A percentile compares a stretch with the other conserved stretches of the same genome.
phyloP scores from a whole-genome alignment of 2,797 vertebrate species.

The Poecilia gillii region DNA sequence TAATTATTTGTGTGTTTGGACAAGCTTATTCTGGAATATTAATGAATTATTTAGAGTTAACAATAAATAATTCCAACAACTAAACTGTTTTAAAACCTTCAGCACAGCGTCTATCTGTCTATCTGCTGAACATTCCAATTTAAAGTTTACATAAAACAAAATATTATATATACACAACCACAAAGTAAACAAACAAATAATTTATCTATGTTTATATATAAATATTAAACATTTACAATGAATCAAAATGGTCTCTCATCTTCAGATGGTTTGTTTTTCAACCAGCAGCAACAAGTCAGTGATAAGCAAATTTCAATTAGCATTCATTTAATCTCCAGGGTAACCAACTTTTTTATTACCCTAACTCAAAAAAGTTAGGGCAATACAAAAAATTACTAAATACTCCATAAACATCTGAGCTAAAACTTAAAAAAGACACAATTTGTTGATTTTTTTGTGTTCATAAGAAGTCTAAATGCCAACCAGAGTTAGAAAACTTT shows the following conservation, averaged over 20 bases:
- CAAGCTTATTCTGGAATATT: not conserved
- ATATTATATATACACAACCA: not conserved
- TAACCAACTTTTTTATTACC: not conserved
- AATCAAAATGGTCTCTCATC: not conserved
- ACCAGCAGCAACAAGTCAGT: not conserved
- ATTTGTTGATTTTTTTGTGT: not conserved
- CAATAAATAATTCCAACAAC: constrained; percentile 1
- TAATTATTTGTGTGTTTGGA: constrained; percentile 23
- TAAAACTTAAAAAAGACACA: not conserved
- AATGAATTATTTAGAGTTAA: constrained; percentile 9
- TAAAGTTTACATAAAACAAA: not conserved
- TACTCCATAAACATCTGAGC: not conserved
- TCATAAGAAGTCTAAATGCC: not conserved
- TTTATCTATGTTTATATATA: not conserved
- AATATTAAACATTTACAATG: not conserved
- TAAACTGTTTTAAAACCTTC: constrained; percentile 5
- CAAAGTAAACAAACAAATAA: too few relatives aligned
- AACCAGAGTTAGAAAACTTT: not conserved
- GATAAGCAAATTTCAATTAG: not conserved
- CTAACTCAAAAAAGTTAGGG: not conserved
- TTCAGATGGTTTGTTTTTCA: not conserved
- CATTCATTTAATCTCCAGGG: not conserved
- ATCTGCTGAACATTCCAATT: not conserved
- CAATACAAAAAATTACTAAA: not conserved
- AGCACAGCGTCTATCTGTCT: not conserved